Percentiles rank a stretch among this genome's conserved stretches.
Conservation (phyloP, 2,113 vertebrate genomes). For the Scomber japonicus region DNA sequence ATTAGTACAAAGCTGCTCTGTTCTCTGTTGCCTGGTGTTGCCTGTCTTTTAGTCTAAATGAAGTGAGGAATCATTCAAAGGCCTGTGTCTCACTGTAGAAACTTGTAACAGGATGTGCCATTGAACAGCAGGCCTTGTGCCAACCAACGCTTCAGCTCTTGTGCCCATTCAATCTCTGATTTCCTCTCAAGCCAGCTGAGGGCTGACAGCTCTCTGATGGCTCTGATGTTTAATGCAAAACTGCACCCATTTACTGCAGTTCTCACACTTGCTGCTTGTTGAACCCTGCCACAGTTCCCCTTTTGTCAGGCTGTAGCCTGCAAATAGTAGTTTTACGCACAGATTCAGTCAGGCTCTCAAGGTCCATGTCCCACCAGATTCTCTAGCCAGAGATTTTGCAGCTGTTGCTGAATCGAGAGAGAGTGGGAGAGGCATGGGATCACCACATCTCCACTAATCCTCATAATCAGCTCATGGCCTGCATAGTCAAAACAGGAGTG, state of each 20-base stretch:
- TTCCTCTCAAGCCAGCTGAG: slow-evolving; percentile 57
- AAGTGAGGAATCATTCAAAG: slow-evolving; percentile 57
- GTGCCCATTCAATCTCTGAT: slow-evolving; percentile 65
- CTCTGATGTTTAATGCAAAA: slow-evolving; percentile 74
- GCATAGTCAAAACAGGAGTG: slow-evolving; percentile 77
- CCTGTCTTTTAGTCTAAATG: slow-evolving; percentile 43
- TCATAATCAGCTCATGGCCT: slow-evolving; percentile 78
- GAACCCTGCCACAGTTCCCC: slow-evolving; percentile 20
- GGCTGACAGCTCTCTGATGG: slow-evolving; percentile 41
- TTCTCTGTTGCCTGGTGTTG: slow-evolving; percentile 59
- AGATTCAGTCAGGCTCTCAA: slow-evolving; percentile 21
- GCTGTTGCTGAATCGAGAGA: slow-evolving; percentile 67
- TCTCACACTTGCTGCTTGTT: slow-evolving; percentile 57
- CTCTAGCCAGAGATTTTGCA: slow-evolving; percentile 49
- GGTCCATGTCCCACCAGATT: slow-evolving; percentile 38
- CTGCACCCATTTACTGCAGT: slow-evolving; percentile 48
- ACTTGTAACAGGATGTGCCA: slow-evolving; percentile 62
- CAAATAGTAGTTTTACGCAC: slow-evolving; percentile 16
- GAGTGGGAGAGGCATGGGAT: slow-evolving; percentile 64
- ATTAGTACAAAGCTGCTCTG: slow-evolving; percentile 71
- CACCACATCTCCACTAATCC: slow-evolving; percentile 74
- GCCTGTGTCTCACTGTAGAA: slow-evolving; percentile 38
- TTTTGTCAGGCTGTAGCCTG: slow-evolving; percentile 21
- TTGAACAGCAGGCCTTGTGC: slow-evolving; percentile 46
- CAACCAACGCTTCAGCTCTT: slow-evolving; percentile 46